Evolutionary conservation across 92 coral and sea anemone genomes (phyloP).

Genomic region (Porites divaricata): DNA sequence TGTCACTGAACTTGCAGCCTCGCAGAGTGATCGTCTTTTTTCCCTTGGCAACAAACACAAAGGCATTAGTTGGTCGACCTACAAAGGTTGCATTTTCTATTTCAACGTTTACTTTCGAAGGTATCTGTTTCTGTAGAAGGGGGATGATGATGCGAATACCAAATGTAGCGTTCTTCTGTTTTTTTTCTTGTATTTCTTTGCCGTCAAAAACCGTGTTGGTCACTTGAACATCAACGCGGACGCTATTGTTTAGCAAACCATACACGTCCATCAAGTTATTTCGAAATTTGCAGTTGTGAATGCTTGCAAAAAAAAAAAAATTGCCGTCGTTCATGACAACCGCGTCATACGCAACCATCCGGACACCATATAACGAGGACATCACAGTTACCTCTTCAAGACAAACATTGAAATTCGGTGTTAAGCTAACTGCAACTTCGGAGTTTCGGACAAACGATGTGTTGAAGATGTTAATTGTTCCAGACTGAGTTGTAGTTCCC

Average conservation of each 20-base stretch:
- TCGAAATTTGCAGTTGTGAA: slow-evolving; percentile 10
- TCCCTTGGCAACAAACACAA: slow-evolving; percentile 5
- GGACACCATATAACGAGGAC: neutral
- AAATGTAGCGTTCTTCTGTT: neutral
- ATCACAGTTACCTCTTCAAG: neutral
- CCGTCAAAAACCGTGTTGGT: slow-evolving; percentile 18
- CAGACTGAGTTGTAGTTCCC: slow-evolving; percentile 1
- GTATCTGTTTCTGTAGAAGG: neutral
- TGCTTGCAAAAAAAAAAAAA: neutral
- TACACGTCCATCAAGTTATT: neutral
- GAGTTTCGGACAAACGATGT: slow-evolving; percentile 15
- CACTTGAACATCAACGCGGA: neutral
- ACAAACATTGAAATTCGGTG: neutral
- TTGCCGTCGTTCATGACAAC: neutral
- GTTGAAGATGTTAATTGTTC: neutral
- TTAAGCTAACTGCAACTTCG: neutral
- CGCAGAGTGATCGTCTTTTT: neutral
- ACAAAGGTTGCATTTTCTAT: slow-evolving; percentile 12
- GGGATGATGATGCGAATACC: slow-evolving; percentile 16
- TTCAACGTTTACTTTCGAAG: neutral
- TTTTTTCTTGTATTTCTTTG: neutral
- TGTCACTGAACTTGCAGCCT: slow-evolving; percentile 10
- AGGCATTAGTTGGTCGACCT: slow-evolving; percentile 13
- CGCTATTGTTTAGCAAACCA: slow-evolving; percentile 1
- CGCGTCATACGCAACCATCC: neutral